These are phyloP conservation scores for Turnix velox DNA, from an alignment of 2,113 vertebrate species.

Conservation along the genomic window DNA sequence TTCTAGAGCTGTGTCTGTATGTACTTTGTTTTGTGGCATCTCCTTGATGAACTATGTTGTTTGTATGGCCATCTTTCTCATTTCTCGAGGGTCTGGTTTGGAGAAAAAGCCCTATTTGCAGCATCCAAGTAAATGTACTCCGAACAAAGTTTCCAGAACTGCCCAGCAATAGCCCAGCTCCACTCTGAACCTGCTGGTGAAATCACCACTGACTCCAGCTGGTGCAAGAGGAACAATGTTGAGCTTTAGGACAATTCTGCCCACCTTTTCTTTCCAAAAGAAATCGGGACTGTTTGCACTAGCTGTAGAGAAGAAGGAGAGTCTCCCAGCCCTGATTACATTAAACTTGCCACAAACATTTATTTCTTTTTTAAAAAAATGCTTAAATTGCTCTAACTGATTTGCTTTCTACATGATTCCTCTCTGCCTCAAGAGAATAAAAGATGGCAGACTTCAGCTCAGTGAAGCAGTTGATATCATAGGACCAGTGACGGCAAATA, in stretches of 20 bases:
- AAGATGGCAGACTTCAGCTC: background rate
- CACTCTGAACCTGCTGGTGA: background rate
- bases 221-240: background rate
- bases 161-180: background rate
- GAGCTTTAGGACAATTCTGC: background rate
- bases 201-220: rapidly evolving
- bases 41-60: background rate
- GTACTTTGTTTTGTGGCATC: background rate
- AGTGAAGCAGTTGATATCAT: background rate
- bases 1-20: background rate
- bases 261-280: background rate
- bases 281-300: background rate
- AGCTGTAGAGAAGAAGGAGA: background rate
- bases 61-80: background rate
- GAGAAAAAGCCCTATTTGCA: background rate
- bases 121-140: background rate
- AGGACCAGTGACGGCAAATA: background rate
- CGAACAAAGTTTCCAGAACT: background rate
- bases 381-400: background rate
- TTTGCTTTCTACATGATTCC: background rate
- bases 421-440: background rate
- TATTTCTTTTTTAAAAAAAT: background rate
- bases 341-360: background rate
- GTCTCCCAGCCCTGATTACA: background rate
- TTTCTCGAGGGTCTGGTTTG: background rate